Evolutionary conservation across 2,797 vertebrate genomes (phyloP).

Genomic region (Anolis apletophallus): DNA sequence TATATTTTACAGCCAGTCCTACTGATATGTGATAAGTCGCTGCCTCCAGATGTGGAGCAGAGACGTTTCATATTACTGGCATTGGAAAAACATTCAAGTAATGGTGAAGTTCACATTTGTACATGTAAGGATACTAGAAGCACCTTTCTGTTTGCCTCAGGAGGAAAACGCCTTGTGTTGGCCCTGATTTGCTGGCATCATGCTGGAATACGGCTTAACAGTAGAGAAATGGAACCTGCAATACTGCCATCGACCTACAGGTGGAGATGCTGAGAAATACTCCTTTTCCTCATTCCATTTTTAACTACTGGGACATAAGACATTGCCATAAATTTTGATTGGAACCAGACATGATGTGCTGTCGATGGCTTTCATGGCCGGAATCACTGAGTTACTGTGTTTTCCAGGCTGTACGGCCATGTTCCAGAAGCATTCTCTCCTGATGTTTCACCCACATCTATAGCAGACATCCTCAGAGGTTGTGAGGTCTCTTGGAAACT

Average conservation of each 20-base stretch:
- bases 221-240: not conserved
- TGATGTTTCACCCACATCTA: too few species aligned
- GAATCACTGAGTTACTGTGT: too few species aligned
- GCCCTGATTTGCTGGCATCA: not conserved
- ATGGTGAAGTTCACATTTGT: not conserved
- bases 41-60: not conserved
- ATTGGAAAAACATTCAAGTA: not conserved
- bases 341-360: too few species aligned
- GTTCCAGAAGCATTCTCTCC: too few species aligned
- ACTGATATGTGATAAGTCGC: not conserved
- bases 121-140: not conserved
- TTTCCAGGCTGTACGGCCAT: too few species aligned
- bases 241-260: not conserved
- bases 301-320: too few species aligned
- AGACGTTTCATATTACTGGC: not conserved
- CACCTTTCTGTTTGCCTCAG: not conserved
- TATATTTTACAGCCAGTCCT: not conserved
- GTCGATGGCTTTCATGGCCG: too few species aligned
- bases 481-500: too few species aligned
- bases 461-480: too few species aligned
- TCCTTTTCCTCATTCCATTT: not conserved
- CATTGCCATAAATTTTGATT: not conserved
- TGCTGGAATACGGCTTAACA: not conserved
- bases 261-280: not conserved
- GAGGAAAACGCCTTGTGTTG: not conserved